Base-by-base conservation (phyloP, 2,888 invertebrate species). In the Limnephilus marmoratus region DNA sequence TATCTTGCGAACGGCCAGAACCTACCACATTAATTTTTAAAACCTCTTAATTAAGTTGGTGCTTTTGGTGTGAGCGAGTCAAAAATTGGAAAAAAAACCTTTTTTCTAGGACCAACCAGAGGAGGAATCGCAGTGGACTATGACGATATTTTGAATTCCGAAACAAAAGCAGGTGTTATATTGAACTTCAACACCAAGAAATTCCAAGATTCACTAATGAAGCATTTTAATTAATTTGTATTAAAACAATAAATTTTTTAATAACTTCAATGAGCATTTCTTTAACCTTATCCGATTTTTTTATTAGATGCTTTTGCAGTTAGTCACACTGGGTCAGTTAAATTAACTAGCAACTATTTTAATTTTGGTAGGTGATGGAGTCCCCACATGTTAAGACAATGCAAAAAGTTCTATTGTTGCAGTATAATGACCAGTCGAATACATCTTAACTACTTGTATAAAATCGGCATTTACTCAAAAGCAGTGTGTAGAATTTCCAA, bases 111-210 rank as follows among this genome's bases (percentile, higher is more conserved):
- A 34, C 91, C 86, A 24, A 86, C 89, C 5, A 90, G 91, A 80
- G 93, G 93, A 41, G 92, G 85, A 3, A 80, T 91, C 2, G 90
- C 91, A 2, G 90, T 93, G 45, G 93, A 93, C 87, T 92, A 93
- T 88, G 80, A 81, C n/a, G 53, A 92, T 37, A 31, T 24, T n/a
- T 45, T 91, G 31, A 81, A 86, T 1, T 88, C 82, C 15, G 90
- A 24, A 24, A 88, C 81, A 29, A 93, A 91, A 92, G 81, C 92
- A 81, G 86, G 53, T 24, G 81, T 93, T 5, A 34, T 93, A 0
- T 49, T 37, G n/a, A 83, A 91, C 37, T 82, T 94, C 31, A 85
- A 93, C 83, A 68, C 87, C 4, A 90, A 93, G 2, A 85, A 41
- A 49, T 93, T 93, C 86, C 92, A 93, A 91, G 68, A 89, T 31